phyloP scores from a whole-genome alignment of 92 coral and sea anemone species.

The Bergia sp. region DNA sequence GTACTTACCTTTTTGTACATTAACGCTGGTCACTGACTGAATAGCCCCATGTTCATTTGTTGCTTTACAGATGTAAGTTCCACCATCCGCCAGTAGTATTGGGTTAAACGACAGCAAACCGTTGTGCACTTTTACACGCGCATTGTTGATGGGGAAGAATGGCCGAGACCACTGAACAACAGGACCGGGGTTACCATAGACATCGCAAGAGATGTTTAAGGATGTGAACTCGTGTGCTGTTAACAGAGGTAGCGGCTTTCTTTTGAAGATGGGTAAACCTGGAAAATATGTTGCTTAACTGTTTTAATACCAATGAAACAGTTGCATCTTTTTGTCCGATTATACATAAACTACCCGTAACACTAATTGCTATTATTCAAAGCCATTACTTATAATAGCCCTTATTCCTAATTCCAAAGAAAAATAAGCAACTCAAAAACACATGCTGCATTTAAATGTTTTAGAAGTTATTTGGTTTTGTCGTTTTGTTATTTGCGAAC shows the following conservation, averaged over 20 bases:
- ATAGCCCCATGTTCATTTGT: background rate
- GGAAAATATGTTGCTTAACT: background rate
- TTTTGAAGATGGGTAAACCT: slow-evolving; percentile 2
- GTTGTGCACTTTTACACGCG: background rate
- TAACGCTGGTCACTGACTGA: background rate
- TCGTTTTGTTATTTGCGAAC: no score
- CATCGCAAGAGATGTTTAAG: background rate
- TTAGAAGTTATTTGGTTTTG: no score
- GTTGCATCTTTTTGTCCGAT: no score
- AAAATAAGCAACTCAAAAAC: no score
- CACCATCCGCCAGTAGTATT: background rate
- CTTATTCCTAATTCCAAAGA: no score
- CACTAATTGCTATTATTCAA: no score
- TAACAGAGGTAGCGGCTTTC: background rate
- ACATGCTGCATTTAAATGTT: no score
- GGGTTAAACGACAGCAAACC: slow-evolving; percentile 21
- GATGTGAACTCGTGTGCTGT: background rate
- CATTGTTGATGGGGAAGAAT: background rate
- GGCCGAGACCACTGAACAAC: slow-evolving; percentile 1
- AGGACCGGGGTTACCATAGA: background rate
- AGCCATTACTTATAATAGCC: no score
- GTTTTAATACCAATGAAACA: no score
- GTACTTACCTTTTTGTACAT: background rate
- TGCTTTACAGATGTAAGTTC: background rate
- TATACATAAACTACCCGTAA: no score